Evolutionary conservation across 2,113 vertebrate genomes (phyloP), one percentile per base, ranked within the genome.

Genomic region (Misgurnus anguillicaudatus): DNA sequence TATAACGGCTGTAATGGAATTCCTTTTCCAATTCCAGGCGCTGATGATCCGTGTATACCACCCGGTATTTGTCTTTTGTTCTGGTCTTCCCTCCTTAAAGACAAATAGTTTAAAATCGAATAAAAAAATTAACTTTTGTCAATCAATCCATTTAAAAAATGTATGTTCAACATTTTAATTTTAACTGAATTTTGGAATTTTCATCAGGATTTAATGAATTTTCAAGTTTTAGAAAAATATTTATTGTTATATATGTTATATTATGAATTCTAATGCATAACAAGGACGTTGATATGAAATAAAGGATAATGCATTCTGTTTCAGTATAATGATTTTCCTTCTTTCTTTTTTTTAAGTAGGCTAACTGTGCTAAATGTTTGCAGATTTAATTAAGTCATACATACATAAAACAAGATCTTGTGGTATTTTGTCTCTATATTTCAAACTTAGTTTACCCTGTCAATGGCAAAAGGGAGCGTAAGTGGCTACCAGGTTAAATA

Each of bases 11-110:
- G 86, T 95, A 97, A 87, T 98, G 97, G 36, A 98, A 98, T 84
- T 99, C 97, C 86, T 97, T 97, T 90, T 96, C 95, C 86, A 97
- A 84, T 87, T 96, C 95, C 89, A 96, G 90, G 63, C 97, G 94
- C 88, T 98, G 97, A 87, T 98, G 96, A 84, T 99, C 97, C 0
- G 97, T 97, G 88, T 99, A 99, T 21, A 98, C 97, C 85, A 99
- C 97, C 0, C 97, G 91, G 86, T 99, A 98, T 83, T 98, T 98
- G 88, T 99, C 97, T 88, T 98, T 98, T 0, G 97, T 99, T 78
- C 97, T 92, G 0, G 97, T 99, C 88, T 99, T 99, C 19, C 96
- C 97, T 88, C 93, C 86, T 87, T 67, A 8, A 45, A 64, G 4
- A 71, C 5, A 58, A 17, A 14, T 2, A 14, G 31, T 6, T 55